A percentile compares a stretch with the other conserved stretches of the same genome.
Evolutionary conservation across 2,797 vertebrate species (phyloP).

Genomic region (Knipowitschia caucasica): DNA sequence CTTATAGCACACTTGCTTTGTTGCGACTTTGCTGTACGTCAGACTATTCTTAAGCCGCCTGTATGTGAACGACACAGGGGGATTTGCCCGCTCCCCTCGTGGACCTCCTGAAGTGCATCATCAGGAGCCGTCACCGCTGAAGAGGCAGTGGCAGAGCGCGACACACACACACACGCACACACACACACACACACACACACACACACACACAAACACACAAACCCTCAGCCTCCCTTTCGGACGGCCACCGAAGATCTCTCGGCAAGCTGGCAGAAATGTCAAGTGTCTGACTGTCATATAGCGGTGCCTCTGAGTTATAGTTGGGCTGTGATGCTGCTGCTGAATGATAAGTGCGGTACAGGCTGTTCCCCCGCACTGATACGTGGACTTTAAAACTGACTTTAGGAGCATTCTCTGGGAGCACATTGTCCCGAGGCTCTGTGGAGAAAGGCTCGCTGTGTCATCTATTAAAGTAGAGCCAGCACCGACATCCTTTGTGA

Average conservation of each 20-base stretch:
- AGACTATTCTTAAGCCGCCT: slow-evolving; percentile 1
- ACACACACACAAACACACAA: no score
- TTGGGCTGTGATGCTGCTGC: slow-evolving; percentile 1
- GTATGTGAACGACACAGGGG: slow-evolving; percentile 1
- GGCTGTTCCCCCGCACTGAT: neutral
- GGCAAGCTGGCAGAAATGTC: slow-evolving; percentile 15
- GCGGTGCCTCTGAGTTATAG: slow-evolving; percentile 19
- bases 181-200: no score
- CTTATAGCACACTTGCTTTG: neutral
- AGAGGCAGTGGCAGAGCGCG: neutral
- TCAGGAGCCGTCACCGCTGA: neutral
- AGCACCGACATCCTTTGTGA: no score
- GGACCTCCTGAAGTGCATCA: slow-evolving; percentile 3
- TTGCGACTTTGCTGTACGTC: neutral
- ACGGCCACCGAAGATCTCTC: slow-evolving; percentile 2
- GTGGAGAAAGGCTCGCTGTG: no score
- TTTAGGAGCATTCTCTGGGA: slow-evolving; percentile 6
- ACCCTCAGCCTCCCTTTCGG: neutral
- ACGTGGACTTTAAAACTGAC: neutral
- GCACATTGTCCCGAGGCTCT: no score
- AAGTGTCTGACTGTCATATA: slow-evolving; percentile 19
- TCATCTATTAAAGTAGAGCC: no score
- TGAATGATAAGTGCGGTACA: slow-evolving; percentile 21
- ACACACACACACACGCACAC: no score
- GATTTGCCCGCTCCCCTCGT: neutral